Base-by-base conservation (phyloP, 1,140 invertebrate genomes). In the Meloidogyne hapla region DNA sequence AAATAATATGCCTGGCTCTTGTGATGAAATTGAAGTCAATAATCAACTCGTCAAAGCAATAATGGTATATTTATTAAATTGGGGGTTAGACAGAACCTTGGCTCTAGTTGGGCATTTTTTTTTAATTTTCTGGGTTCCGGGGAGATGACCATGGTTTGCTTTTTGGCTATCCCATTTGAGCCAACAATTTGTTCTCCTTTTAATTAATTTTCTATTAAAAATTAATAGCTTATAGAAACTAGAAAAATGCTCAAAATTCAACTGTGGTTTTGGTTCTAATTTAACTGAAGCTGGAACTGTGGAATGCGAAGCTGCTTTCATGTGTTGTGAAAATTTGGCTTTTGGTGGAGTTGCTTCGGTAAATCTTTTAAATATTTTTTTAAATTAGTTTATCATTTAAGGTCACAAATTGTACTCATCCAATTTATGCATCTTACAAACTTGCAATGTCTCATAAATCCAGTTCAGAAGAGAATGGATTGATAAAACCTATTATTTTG, bases 221-320 rank as follows among this genome's bases (percentile, higher is more conserved):
- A 2, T 38, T 61, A 26, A 4, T 8, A 6, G 1, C 26, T 33
- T 23, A 75, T 42, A 81, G 80, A 26, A 61, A 40, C 23, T 81
- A 26, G 80, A 81, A 73, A 56, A 33, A 56, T 76, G 77, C 45
- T 15, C 78, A 13, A 15, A 63, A 5, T 68, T 75, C 4, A 81
- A 81, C 48, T 81, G 80, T 45, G 80, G 80, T 18, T 62, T 76
- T 18, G 80, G 80, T 45, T 81, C 80, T 6, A 82, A 81, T 61
- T 65, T 81, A 63, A 81, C 81, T 9, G 45, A 33, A 1, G 28
- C 21, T 5, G 82, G 82, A 18, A 61, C 26, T 38, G 81, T 81
- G 1, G 80, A 81, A 48, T 83, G 81, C 45, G 80, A 81, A 74
- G 82, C 73, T 2, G 78, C 42, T 10, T 83, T 67, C 25, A 81